Base-by-base conservation (phyloP, 2,888 invertebrate species). In the Dyspetes luteomarginatus region DNA sequence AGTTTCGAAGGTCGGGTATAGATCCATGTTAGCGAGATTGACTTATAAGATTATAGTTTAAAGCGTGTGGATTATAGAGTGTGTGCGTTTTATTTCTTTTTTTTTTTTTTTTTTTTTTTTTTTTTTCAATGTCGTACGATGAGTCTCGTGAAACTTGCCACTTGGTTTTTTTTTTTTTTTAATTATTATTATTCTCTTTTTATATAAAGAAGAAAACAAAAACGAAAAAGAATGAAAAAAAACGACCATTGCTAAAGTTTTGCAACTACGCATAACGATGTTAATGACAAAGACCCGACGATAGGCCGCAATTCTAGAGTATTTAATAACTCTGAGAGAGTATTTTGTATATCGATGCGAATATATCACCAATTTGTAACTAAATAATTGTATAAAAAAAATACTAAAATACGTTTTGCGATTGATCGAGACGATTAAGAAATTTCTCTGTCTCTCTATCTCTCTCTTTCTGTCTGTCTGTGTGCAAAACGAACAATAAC, bases 1-100 rank as follows among this genome's bases (percentile, higher is more conserved):
- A 72, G 71, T 72, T 62, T 45, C 68, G 73, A 77, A 81, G 77
- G 77, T 72, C 80, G 75, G 30, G 36, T 15, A 26, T 28, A 43
- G 58, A 55, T 58, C n/a, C 69, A 45, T 15, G 75, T 52, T 45
- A 43, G 58, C 67, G 71, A 77, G 77, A 69, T 76, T 76, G 76
- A 68, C 48, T 62, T 67, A 76, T 62, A 60, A 36, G 67, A 72
- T 60, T 72, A 50, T 48, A 71, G 17, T 50, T 17, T 7, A 17
- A 17, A 17, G 17, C 0, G 17, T 5, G 3, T 17, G 3, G 15
- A 36, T 15, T 7, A 17, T 48, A 45, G 15, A 45, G 17, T 17
- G 45, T n/a, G 15, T n/a, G 45, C 17, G 12, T 15, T 45, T 4
- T 17, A 17, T 48, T 48, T 48, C 17, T 15, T 2, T 3, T 45